These are phyloP conservation scores for Eubasilissa regina DNA, from an alignment of 1,140 invertebrate species.

Conservation along the genomic window DNA sequence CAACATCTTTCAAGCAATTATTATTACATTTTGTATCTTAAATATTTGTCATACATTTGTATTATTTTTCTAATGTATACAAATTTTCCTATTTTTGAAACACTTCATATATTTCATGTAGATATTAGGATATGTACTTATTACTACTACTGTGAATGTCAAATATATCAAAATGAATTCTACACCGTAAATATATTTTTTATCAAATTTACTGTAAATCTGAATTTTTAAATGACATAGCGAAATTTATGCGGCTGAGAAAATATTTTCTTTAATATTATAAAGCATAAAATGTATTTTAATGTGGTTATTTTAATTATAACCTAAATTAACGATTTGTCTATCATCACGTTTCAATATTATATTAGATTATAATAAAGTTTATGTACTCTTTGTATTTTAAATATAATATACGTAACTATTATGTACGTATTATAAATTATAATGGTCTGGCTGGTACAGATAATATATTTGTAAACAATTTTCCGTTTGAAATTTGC, in stretches of 20 bases:
- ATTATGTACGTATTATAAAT: no score
- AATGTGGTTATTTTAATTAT: background rate
- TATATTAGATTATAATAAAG: background rate
- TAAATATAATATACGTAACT: background rate
- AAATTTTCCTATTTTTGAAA: no score
- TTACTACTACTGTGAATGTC: conserved; percentile 10
- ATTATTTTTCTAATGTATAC: no score
- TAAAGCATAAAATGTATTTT: background rate
- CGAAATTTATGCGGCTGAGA: no score
- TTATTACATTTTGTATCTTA: no score
- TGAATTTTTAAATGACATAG: background rate
- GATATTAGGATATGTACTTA: no score
- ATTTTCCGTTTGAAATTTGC: no score
- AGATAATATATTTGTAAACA: background rate
- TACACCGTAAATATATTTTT: conserved; percentile 24
- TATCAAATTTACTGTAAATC: conserved; percentile 14
- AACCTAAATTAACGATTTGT: background rate
- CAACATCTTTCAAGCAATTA: no score
- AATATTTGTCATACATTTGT: no score
- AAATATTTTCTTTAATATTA: background rate
- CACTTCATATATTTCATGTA: no score
- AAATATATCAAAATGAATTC: conserved; percentile 27
- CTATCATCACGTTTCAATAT: background rate
- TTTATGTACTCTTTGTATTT: conserved; percentile 12
- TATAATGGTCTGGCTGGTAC: conserved; percentile 26